phyloP scores from a whole-genome alignment of 2,888 invertebrate species.

The Drosophila subsilvestris region DNA sequence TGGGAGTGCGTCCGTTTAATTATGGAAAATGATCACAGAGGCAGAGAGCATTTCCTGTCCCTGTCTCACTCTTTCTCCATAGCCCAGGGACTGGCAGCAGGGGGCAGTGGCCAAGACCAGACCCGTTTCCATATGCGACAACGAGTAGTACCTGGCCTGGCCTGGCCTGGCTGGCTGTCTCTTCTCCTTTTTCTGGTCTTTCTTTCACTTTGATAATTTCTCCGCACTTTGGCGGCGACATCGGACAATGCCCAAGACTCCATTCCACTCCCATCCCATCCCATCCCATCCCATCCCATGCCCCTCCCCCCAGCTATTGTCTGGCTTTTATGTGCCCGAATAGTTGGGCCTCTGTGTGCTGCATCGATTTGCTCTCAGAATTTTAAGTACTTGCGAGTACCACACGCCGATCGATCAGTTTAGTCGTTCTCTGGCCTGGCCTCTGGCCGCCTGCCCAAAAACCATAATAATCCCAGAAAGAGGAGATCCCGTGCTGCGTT shows the following conservation, averaged over 20 bases:
- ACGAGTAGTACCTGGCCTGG: background rate
- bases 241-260: conserved; percentile 38
- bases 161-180: background rate
- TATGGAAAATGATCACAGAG: conserved; percentile 81
- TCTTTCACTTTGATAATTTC: conserved; percentile 79
- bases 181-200: background rate
- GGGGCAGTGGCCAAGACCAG: background rate
- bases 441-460: background rate
- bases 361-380: conserved; percentile 68
- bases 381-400: conserved; percentile 63
- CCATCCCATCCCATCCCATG: background rate
- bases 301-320: conserved; percentile 19
- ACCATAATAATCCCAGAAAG: background rate
- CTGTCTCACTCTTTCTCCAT: conserved; percentile 22
- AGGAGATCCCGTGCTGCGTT: background rate
- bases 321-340: conserved; percentile 34
- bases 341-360: conserved; percentile 39
- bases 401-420: conserved; percentile 25
- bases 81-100: background rate
- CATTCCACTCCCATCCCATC: conserved; percentile 16
- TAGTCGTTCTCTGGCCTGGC: conserved; percentile 41
- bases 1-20: conserved; percentile 66
- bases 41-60: conserved; percentile 79
- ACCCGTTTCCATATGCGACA: conserved; percentile 6
- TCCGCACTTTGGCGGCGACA: conserved; percentile 72